phyloP scores from a whole-genome alignment of 2,797 vertebrate genomes.

The Pangasius larnaudii region DNA sequence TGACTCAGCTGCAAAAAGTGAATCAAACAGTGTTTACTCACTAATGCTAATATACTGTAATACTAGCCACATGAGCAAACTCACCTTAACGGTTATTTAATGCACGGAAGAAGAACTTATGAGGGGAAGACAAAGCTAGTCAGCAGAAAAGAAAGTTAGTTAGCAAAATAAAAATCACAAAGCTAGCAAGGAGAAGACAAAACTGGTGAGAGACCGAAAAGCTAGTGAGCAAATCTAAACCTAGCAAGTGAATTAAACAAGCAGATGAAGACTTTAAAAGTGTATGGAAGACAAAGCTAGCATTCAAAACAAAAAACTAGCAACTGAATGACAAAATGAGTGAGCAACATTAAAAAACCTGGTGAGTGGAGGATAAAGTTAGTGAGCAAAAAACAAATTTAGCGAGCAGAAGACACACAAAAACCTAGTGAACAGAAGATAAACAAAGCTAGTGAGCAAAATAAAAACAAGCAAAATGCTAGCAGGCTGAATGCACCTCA shows the following conservation, averaged over 20 bases:
- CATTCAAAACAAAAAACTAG: not conserved
- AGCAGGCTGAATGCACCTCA: not conserved
- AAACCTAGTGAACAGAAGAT: not conserved
- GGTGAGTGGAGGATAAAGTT: not conserved
- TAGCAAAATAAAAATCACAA: not conserved
- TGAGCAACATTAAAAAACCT: not conserved
- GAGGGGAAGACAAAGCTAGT: not conserved
- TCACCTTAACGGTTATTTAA: not conserved
- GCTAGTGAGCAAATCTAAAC: not conserved
- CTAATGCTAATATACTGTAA: not conserved
- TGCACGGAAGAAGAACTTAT: not conserved
- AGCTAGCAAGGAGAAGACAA: not conserved
- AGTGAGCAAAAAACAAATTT: not conserved
- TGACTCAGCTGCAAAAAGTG: not conserved
- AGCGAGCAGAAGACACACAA: not conserved
- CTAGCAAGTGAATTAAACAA: not conserved
- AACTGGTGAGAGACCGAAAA: not conserved
- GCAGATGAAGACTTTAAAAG: too few relatives aligned
- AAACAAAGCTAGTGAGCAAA: not conserved
- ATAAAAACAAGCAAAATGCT: not conserved
- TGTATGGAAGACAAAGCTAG: not conserved
- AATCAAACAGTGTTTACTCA: not conserved
- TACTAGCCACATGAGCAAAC: not conserved
- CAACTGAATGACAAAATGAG: not conserved
- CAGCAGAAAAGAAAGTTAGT: not conserved